Evolutionary conservation across 2,113 vertebrate genomes (phyloP).

Genomic region (Eonycteris spelaea): DNA sequence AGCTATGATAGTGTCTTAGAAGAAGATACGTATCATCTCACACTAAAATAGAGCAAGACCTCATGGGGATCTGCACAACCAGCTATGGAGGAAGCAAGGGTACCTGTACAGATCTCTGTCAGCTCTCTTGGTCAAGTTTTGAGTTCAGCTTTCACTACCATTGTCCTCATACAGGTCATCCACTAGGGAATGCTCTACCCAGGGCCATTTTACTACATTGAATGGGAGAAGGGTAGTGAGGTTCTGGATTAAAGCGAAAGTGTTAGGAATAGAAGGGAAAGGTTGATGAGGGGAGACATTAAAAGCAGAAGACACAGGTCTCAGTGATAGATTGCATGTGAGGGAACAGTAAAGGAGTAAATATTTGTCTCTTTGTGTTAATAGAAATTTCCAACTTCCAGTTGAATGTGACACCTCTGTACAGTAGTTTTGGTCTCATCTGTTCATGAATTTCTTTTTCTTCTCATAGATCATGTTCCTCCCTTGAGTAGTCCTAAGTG

Average conservation of each 20-base stretch:
- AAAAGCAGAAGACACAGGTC: not conserved
- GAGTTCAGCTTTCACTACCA: not conserved
- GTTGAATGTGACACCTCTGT: not conserved
- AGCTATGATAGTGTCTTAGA: not conserved
- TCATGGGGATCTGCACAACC: not conserved
- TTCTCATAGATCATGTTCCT: not conserved
- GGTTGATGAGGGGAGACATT: not conserved
- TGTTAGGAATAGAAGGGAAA: not conserved
- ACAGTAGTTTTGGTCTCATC: not conserved
- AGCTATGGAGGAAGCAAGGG: not conserved
- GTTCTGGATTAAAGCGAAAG: not conserved
- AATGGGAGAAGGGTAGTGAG: not conserved
- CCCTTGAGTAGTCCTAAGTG: not conserved
- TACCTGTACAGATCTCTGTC: constrained; percentile 15
- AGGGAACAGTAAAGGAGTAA: not conserved
- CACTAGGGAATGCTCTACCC: not conserved
- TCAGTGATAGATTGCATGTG: not conserved
- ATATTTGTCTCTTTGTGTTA: not conserved
- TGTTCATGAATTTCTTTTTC: not conserved
- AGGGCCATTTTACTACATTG: not conserved
- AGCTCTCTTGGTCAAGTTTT: not conserved
- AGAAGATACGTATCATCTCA: constrained; percentile 32
- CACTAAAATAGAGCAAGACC: constrained; percentile 13
- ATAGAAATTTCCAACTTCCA: not conserved
- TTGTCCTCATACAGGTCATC: not conserved